Evolutionary conservation across 2,113 vertebrate genomes (phyloP), one percentile per base, ranked within the genome.

Genomic region (Platichthys stellatus): DNA sequence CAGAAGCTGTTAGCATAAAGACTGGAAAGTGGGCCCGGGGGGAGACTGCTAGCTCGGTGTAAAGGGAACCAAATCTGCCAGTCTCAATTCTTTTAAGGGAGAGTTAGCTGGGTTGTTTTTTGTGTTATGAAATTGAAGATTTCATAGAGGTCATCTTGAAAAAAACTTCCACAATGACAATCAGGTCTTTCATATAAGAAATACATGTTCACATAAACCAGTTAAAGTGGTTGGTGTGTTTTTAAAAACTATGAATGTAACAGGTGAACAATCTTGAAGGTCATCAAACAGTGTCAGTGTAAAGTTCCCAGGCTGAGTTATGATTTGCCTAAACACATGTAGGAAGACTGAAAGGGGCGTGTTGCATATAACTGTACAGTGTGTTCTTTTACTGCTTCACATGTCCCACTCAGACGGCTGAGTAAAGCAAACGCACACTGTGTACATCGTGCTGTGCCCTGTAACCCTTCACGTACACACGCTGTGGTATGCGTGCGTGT

Each of bases 361-460:
- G 68, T 17, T 11, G 23, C 3, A 28, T 5, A 17, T 59, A 17
- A 31, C 47, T 67, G 79, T 72, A 81, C 84, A 78, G 83, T 78
- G 76, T 86, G 84, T 85, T 76, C 79, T 45, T 45, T 72, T 57
- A 40, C 61, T 35, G 35, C 78, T 63, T 51, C 60, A 40, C 59
- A 23, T 53, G 21, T 38, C 13, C 38, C 20, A 54, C 51, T 54
- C 18, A n/a, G 20, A 20, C 51, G 21, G 20, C 51, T n/a, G 51
- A 54, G 51, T n/a, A 9, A 9, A 54, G 18, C 51, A 54, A 7
- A 54, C 20, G 14, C 51, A 54, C 18, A 54, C 18, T 5, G 45
- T 49, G 13, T 15, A 49, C 45, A 49, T 18, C 5, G 5, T 5
- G 45, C 45, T 17, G 5, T 49, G 45, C 45, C 5, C 49, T 20